Evolutionary conservation across 2,113 vertebrate species (phyloP).

Genomic region (Nesogale talazaci): DNA sequence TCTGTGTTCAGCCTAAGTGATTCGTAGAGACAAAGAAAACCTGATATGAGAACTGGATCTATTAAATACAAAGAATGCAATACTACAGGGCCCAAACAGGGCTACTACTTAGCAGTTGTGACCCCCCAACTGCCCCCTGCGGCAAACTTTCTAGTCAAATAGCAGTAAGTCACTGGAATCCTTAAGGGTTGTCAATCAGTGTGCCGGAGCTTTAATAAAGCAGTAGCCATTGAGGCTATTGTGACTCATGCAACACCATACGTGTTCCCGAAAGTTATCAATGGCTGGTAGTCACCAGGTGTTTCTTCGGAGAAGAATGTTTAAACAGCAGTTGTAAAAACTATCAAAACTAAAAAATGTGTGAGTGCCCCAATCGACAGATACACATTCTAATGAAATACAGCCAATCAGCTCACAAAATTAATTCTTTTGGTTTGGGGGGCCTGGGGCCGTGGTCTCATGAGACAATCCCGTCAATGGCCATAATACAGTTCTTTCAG

Average conservation of each 20-base stretch:
- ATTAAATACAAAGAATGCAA: background rate
- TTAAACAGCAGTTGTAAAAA: background rate
- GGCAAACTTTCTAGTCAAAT: background rate
- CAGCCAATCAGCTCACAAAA: too few relatives aligned
- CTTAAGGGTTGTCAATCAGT: background rate
- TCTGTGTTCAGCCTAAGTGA: background rate
- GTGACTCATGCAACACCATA: background rate
- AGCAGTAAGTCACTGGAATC: background rate
- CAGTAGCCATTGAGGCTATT: background rate
- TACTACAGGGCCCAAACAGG: background rate
- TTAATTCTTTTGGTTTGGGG: too few relatives aligned
- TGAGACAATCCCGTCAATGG: background rate
- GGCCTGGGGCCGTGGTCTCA: background rate
- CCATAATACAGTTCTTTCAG: background rate
- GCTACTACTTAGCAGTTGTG: background rate
- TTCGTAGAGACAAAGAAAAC: slow-evolving; percentile 43
- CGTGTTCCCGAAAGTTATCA: background rate
- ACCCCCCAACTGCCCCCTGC: background rate
- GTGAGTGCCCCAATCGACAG: too few relatives aligned
- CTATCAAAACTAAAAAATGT: background rate
- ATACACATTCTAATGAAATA: too few relatives aligned
- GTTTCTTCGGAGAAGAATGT: background rate
- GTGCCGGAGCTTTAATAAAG: background rate
- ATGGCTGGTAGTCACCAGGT: background rate
- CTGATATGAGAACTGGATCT: background rate